phyloP scores from a whole-genome alignment of 2,797 vertebrate species.

The Hoplostethus atlanticus region DNA sequence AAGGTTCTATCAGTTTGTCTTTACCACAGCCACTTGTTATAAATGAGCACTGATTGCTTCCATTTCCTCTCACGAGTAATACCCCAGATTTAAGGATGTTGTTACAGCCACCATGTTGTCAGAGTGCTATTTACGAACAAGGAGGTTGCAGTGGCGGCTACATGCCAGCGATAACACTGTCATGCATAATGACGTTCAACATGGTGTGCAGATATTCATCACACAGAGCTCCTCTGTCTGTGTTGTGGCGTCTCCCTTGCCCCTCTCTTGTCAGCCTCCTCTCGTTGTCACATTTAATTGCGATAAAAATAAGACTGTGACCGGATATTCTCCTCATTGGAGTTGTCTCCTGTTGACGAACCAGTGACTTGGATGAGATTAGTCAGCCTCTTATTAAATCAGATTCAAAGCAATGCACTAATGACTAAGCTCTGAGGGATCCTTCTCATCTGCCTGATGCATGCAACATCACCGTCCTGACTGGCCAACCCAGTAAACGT shows the following conservation, averaged over 20 bases:
- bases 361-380: constrained; percentile 82
- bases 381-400: constrained; percentile 84
- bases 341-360: constrained; percentile 79
- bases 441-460: constrained; percentile 68
- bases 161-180: constrained; percentile 61
- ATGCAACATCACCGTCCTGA: constrained; percentile 53
- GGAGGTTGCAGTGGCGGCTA: constrained; percentile 43
- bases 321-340: constrained; percentile 80
- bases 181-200: constrained; percentile 67
- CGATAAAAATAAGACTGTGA: constrained; percentile 82
- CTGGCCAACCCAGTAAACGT: constrained; percentile 47
- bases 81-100: constrained; percentile 33
- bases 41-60: constrained; percentile 50
- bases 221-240: constrained; percentile 10
- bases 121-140: constrained; percentile 64
- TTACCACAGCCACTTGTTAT: constrained; percentile 21
- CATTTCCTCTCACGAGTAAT: constrained; percentile 30
- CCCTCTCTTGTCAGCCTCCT: constrained; percentile 72
- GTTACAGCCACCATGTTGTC: constrained; percentile 36
- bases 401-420: constrained; percentile 80
- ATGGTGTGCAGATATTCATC: constrained; percentile 69
- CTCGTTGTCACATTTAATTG: constrained; percentile 79
- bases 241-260: constrained; percentile 45
- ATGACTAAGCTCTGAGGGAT: constrained; percentile 79
- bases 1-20: too few species aligned